Percentiles rank a stretch among this genome's conserved stretches.
These are phyloP conservation scores for Drosophila neocordata DNA, from an alignment of 1,140 invertebrate genomes.

Conservation along the genomic window DNA sequence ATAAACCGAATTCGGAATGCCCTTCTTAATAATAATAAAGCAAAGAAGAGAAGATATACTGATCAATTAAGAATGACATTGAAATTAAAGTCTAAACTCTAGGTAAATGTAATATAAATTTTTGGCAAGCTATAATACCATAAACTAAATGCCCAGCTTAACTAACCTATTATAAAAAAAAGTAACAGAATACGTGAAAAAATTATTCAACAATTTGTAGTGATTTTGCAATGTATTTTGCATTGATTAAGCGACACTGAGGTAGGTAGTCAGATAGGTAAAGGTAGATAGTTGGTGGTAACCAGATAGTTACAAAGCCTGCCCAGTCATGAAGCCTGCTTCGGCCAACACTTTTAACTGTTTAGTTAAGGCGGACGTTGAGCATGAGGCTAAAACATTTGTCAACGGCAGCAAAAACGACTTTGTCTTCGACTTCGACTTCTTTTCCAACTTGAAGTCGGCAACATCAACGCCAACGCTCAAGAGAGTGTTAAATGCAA, in stretches of 20 bases:
- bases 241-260: slow-evolving; percentile 57
- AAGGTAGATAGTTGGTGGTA: slow-evolving; percentile 29
- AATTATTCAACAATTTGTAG: slow-evolving; percentile 34
- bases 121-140: no score
- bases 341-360: slow-evolving; percentile 52
- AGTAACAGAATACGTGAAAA: neutral
- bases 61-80: no score
- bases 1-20: slow-evolving; percentile 15
- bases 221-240: slow-evolving; percentile 47
- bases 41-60: no score
- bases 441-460: slow-evolving; percentile 37
- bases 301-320: slow-evolving; percentile 12
- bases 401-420: slow-evolving; percentile 66
- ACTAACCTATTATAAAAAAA: neutral
- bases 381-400: slow-evolving; percentile 74
- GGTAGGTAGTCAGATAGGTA: slow-evolving; percentile 38
- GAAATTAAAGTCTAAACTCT: no score
- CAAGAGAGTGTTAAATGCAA: slow-evolving; percentile 59
- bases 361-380: slow-evolving; percentile 56
- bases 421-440: neutral
- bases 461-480: slow-evolving; percentile 78
- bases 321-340: slow-evolving; percentile 33
- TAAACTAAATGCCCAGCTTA: neutral
- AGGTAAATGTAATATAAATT: no score
- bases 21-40: no score